Conservation (phyloP, 2,113 vertebrate genomes). For the Podarcis cretensis region DNA sequence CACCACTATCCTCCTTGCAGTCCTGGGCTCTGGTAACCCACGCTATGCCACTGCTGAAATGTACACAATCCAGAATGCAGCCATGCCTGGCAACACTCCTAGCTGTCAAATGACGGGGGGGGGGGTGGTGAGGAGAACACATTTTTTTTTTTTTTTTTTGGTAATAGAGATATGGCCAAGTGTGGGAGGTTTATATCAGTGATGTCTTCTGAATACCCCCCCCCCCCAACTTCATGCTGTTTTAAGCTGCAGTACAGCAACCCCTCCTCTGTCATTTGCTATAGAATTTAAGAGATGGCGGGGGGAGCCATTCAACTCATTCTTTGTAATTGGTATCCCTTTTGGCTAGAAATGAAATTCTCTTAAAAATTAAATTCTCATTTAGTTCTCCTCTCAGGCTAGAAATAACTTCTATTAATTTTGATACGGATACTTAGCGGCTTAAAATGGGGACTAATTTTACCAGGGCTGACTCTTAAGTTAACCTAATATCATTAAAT, state of each 20-base stretch:
- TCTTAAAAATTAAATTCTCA: constrained; percentile 42
- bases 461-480: constrained; percentile 4
- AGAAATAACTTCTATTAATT: constrained; percentile 3
- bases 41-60: too few relatives aligned
- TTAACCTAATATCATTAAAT: constrained; percentile 22
- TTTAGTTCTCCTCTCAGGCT: constrained; percentile 27
- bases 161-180: background rate
- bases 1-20: too few relatives aligned
- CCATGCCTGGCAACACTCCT: too few relatives aligned
- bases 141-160: background rate
- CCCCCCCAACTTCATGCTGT: background rate
- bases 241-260: background rate
- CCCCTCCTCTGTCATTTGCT: accelerated
- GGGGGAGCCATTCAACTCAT: background rate
- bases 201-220: background rate
- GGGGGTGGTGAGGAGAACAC: too few relatives aligned
- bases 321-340: background rate
- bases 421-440: background rate
- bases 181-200: background rate
- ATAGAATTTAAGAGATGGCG: background rate
- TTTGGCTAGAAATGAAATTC: constrained; percentile 27
- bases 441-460: constrained; percentile 22
- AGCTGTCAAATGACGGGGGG: background rate
- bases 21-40: too few relatives aligned
- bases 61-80: too few relatives aligned